Evolutionary conservation across 1,140 invertebrate species (phyloP).

Genomic region (Episyrphus balteatus): DNA sequence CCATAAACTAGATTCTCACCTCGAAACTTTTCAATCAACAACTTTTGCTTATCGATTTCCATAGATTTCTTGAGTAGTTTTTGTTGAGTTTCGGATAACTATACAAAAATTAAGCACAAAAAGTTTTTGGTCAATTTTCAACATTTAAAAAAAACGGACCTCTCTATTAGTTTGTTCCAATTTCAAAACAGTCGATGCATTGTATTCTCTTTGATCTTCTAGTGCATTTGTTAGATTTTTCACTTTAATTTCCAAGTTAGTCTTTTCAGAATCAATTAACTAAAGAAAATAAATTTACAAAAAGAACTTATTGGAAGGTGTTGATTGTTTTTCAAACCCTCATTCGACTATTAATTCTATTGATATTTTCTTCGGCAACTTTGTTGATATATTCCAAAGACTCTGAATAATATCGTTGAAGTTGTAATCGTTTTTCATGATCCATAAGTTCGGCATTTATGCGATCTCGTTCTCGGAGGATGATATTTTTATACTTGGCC

Average conservation of each 20-base stretch:
- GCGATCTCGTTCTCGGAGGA: slow-evolving; percentile 38
- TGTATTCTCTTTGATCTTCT: slow-evolving; percentile 11
- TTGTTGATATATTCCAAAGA: slow-evolving; percentile 35
- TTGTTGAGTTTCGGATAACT: slow-evolving; percentile 9
- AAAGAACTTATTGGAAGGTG: too few relatives aligned
- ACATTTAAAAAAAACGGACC: not conserved
- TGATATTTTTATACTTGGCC: slow-evolving; percentile 24
- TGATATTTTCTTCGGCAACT: slow-evolving; percentile 20
- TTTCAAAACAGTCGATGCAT: not conserved
- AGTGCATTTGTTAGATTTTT: slow-evolving; percentile 11
- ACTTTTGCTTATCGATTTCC: slow-evolving; percentile 16
- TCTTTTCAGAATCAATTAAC: slow-evolving; percentile 12
- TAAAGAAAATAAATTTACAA: too few relatives aligned
- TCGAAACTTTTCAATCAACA: slow-evolving; percentile 16
- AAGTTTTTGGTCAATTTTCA: slow-evolving; percentile 3
- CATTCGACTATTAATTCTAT: slow-evolving; percentile 13
- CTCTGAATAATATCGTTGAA: slow-evolving; percentile 32
- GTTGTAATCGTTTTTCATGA: slow-evolving; percentile 35
- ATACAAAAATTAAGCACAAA: not conserved
- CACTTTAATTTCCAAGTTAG: slow-evolving; percentile 12
- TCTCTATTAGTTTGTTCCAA: slow-evolving; percentile 1
- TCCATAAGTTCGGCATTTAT: slow-evolving; percentile 37
- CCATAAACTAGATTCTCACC: slow-evolving; percentile 12
- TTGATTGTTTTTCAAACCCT: not conserved
- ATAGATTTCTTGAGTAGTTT: slow-evolving; percentile 11